phyloP scores from a whole-genome alignment of 2,113 vertebrate genomes.

The Anhinga anhinga region DNA sequence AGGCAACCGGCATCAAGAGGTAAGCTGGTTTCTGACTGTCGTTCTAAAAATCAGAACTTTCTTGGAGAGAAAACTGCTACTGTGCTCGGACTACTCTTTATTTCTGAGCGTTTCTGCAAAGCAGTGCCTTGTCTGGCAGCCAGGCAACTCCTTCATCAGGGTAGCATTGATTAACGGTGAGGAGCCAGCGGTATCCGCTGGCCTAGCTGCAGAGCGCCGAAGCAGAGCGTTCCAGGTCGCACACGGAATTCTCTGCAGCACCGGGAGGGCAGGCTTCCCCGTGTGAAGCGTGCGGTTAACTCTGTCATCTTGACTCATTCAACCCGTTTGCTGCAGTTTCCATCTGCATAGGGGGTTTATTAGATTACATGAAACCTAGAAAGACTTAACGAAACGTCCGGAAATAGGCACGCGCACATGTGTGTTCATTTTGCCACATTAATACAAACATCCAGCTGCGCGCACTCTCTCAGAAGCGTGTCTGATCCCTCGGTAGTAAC shows the following conservation, averaged over 20 bases:
- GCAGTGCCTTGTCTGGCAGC: background rate
- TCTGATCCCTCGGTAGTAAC: background rate
- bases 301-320: background rate
- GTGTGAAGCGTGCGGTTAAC: too few species aligned
- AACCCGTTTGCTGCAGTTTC: background rate
- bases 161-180: too few species aligned
- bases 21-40: constrained; percentile 40
- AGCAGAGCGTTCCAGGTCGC: background rate
- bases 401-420: accelerated
- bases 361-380: background rate
- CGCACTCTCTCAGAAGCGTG: accelerated
- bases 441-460: too few species aligned
- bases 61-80: background rate
- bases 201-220: background rate
- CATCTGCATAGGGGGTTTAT: background rate
- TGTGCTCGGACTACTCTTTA: background rate
- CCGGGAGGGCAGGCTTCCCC: background rate
- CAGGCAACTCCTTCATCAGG: background rate
- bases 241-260: background rate
- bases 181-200: background rate
- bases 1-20: constrained; percentile 97
- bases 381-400: background rate
- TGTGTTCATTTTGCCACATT: background rate
- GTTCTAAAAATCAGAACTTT: background rate
- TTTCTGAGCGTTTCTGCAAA: background rate